Conservation (phyloP, 2,888 invertebrate genomes). For the Pantelozetes paolii region DNA sequence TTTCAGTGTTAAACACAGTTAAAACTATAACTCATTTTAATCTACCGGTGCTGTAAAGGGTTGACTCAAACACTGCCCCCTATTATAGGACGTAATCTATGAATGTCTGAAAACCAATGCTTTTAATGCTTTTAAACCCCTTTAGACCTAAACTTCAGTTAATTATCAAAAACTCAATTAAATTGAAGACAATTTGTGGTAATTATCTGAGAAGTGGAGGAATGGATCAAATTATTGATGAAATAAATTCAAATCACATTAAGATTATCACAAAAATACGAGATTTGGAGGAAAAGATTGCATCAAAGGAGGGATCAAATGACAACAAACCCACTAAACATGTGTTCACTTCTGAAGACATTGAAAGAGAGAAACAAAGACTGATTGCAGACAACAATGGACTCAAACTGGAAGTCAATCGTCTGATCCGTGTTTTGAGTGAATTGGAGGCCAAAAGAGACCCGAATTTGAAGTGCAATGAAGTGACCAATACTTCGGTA, state of each 20-base stretch:
- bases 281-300: constrained; percentile 27
- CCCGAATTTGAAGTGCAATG: not conserved
- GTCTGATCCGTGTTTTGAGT: not conserved
- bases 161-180: too few relatives aligned
- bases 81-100: too few relatives aligned
- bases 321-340: not conserved
- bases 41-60: too few relatives aligned
- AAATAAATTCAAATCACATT: constrained; percentile 34
- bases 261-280: not conserved
- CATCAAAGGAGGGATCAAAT: not conserved
- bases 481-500: not conserved
- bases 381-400: constrained; percentile 17
- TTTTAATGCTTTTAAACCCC: too few relatives aligned
- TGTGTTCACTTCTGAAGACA: constrained; percentile 6
- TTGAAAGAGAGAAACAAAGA: constrained; percentile 33
- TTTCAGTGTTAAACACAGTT: too few relatives aligned
- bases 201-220: not conserved
- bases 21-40: too few relatives aligned
- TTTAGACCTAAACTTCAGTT: too few relatives aligned
- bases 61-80: too few relatives aligned
- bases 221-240: constrained; percentile 30
- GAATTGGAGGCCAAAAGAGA: constrained; percentile 34
- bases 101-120: too few relatives aligned
- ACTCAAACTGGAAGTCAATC: constrained; percentile 18
- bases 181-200: not conserved